Base-by-base conservation (phyloP, 1,140 invertebrate species). In the Aphaenogaster ashmeadi region DNA sequence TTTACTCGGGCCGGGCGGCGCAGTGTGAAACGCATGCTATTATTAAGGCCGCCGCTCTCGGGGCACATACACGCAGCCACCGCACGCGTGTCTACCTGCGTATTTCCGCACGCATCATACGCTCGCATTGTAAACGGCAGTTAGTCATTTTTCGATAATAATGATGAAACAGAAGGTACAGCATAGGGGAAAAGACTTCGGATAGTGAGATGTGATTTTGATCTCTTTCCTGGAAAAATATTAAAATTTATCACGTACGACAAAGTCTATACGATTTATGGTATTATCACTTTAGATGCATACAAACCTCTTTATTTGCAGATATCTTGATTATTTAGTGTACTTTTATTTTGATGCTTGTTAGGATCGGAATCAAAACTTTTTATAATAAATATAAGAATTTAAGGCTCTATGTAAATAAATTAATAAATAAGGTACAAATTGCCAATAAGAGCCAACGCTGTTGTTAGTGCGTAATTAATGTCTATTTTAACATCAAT, bases 1-100 rank as follows among this genome's bases (percentile, higher is more conserved):
- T 94, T 94, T 94, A 94, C 93, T 91, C 88, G 90, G 86, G 90
- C 89, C 88, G 90, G 86, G 90, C 89, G 90, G 71, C 90, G 88
- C 90, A 92, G 92, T 93, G 93, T 92, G 94, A 94, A 95, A 95
- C 93, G 91, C 92, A 93, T 93, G 94, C 93, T 77, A 88, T 93
- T 94, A 94, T 94, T 93, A 91, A 93, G 86, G 85, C 27, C 74
- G 77, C 79, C 33, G 66, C 50, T 71, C 33, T 71, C 64, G 36
- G 60, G 21, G 5, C 33, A 11, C 5, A 21, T 86, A 77, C 44
- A 81, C 75, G 75, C 83, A 80, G 86, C 66, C 36, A 44, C 33
- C 74, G 88, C 87, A 89, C 84, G 89, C 88, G 86, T 78, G 74
- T 85, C 81, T 90, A 91, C 90, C 89, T 89, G 89, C 90, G 88